Base-by-base conservation (phyloP, 1,140 invertebrate genomes). In the Caerostris darwini region DNA sequence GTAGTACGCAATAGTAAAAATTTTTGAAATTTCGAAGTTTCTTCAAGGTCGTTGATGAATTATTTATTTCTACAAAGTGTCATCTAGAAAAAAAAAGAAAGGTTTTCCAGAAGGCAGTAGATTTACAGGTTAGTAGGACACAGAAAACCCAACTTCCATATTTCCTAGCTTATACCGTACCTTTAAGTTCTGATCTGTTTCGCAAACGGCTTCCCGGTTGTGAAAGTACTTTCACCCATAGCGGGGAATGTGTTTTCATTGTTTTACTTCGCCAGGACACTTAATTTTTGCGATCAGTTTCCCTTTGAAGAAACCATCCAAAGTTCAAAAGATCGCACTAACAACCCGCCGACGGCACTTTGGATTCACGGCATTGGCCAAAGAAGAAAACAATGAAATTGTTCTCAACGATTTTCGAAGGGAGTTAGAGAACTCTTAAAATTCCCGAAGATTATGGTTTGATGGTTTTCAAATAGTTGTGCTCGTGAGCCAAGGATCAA, bases 331-430 rank as follows among this genome's bases (percentile, higher is more conserved):
- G 82, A 58, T 58, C 82, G 54, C 82, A 14, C 54, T 3, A 7
- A 34, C 34, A 10, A 34, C 34, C 69, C 71, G 4, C 10, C 34
- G 34, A 34, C 53, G 34, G 34, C 71, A 53, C 34, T 77, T 7
- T 77, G 71, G 71, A 77, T 34, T 50, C 34, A 12, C 71, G 34
- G 71, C 7, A 77, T 53, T 50, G 71, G 34, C 19, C 34, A 77
- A 77, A 77, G 71, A 77, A 77, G 71, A 77, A 77, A 77, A 77
- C 71, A 77, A 77, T 77, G 71, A 77, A 77, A 77, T 50, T 53
- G 50, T 3, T 34, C 34, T 50, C 71, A 1, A 10, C 53, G 7
- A 2, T 56, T 7, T 7, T 83, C 61, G 14, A n/a, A 53, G 82
- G 19, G 82, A 57, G 56, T 19, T 83, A 83, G 82, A 58, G 56